Evolutionary conservation across 2,113 vertebrate genomes (phyloP), one percentile per base, ranked within the genome.

Genomic region (Microcebus tavaratra): DNA sequence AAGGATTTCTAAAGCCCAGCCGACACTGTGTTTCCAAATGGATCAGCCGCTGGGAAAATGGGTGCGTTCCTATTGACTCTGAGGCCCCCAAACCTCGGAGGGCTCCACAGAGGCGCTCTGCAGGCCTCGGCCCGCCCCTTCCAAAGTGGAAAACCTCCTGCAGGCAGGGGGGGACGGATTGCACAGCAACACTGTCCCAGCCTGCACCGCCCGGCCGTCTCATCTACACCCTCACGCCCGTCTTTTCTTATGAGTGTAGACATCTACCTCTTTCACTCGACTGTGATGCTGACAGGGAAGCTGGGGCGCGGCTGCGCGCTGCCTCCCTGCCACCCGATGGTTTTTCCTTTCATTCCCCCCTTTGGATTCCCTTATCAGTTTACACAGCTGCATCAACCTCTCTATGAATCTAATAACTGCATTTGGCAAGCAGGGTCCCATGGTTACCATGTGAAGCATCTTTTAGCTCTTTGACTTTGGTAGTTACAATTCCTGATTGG

Each of bases 81-180:
- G 13, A 8, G 39, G 31, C 45, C 20, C 80, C 50, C 25, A 90
- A 31, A 57, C 50, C 48, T 10, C 17, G 39, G 50, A 84, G 23
- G 48, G 50, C 61, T 50, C 3, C 8, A 2, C 27, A 20, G 13
- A 1, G 1, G 50, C 8, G 12, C 39, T 67, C 10, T 72, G 39
- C 68, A 84, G 31, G 20, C 27, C 42, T 3, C 7, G 2, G 25
- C 2, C 61, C 5, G 7, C 45, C 12, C 20, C n/a, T 68, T 67
- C 20, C 25, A 9, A 8, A 48, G 48, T 1, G 11, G 76, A 14
- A 48, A 57, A 12, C 39, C 36, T 67, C 76, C 39, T 5, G 0
- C 31, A 1, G 3, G 45, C 45, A 1, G 45, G 45, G 34, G 4
- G 3, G 20, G 12, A 3, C 1, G 18, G 21, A 45, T 6, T 13